These are phyloP conservation scores for Tupiocoris notatus DNA, from an alignment of 2,888 invertebrate species.

Conservation along the genomic window DNA sequence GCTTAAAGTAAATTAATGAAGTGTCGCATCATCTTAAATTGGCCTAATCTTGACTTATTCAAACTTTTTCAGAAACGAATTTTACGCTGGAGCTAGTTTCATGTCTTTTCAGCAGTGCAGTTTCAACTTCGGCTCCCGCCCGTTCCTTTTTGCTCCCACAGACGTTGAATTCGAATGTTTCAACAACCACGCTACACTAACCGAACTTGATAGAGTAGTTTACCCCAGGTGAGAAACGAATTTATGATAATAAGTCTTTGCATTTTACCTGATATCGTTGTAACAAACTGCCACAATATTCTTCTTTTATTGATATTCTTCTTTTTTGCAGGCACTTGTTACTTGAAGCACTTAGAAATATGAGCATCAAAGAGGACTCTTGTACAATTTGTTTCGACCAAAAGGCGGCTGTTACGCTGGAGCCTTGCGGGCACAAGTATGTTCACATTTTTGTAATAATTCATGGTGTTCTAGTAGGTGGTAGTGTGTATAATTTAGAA, in stretches of 20 bases:
- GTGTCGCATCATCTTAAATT: no score
- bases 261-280: no score
- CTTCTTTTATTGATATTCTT: no score
- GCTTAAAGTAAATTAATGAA: no score
- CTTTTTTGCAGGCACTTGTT: conserved; percentile 67
- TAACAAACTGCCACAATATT: no score
- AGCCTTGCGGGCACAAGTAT: conserved; percentile 83
- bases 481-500: no score
- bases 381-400: conserved; percentile 86
- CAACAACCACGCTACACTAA: conserved; percentile 73
- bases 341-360: conserved; percentile 69
- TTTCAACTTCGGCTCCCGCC: conserved; percentile 84
- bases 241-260: no score
- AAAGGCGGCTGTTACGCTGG: conserved; percentile 68
- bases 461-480: no score
- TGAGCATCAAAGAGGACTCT: conserved; percentile 75
- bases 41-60: no score
- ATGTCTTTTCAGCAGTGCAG: conserved; percentile 95
- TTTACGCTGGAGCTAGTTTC: conserved; percentile 92
- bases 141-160: conserved; percentile 73
- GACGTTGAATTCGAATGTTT: conserved; percentile 63
- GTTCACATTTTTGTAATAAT: no score
- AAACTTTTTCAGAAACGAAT: conserved; percentile 66
- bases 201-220: conserved; percentile 75
- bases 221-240: conserved; percentile 63